Evolutionary conservation across 2,113 vertebrate genomes (phyloP), one percentile per base, ranked within the genome.

Genomic region (Pagrus major): DNA sequence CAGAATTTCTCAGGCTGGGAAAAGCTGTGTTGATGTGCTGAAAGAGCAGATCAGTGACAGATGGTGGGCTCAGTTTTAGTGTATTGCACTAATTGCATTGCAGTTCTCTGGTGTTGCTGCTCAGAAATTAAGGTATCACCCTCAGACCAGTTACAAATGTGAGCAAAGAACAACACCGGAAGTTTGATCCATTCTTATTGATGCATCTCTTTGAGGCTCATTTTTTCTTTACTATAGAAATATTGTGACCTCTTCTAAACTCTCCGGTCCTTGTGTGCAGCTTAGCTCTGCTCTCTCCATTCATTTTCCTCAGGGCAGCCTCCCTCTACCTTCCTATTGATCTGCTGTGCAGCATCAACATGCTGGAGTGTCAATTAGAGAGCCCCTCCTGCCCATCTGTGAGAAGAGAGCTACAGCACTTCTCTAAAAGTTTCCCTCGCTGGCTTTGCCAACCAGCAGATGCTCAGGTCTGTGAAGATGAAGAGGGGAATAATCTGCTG

Each of bases 281-380:
- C 80, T 66, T 69, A 79, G 64, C 51, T 70, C 47, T 73, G 41
- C 76, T 81, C 78, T 74, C 83, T 68, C 58, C 76, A 76, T 81
- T 90, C 78, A 55, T 75, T 90, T 86, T 88, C 84, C 85, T 90
- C 70, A 52, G 84, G 73, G 90, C 86, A 81, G 81, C 81, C 71
- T 80, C 60, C 86, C 64, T 86, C 79, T 76, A 82, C 85, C 88
- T 86, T 58, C n/a, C 85, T 91, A 93, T 93, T 89, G 91, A 93
- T 94, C 90, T 80, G 78, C 86, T 77, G 84, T 83, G 86, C 81
- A 85, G 88, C 88, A 83, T 84, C 90, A 91, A 88, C 88, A 88
- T 91, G 87, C 85, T 83, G 76, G 83, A 92, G 87, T 90, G 91
- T 93, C 91, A 93, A 91, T 93, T 90, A 93, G 83, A 88, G 77